Evolutionary conservation across 2,113 vertebrate genomes (phyloP).

Genomic region (Monopterus albus): DNA sequence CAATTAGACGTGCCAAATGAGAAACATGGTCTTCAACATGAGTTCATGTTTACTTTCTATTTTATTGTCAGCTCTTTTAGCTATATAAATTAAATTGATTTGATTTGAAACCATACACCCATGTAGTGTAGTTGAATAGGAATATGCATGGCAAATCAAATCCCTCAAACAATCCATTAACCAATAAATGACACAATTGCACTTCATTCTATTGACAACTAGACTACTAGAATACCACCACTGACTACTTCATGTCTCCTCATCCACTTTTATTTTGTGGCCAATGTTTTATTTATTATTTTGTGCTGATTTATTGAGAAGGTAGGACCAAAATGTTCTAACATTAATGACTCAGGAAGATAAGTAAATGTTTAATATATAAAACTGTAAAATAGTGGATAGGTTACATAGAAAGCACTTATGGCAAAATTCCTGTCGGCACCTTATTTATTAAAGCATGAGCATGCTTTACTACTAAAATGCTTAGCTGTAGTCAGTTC

Average conservation of each 20-base stretch:
- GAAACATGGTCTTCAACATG: too few species aligned
- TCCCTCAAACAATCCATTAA: too few species aligned
- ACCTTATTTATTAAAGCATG: constrained; percentile 58
- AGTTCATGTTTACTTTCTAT: too few species aligned
- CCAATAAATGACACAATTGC: too few species aligned
- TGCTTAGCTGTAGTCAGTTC: constrained; percentile 24
- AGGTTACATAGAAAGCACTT: constrained; percentile 31
- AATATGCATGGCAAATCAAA: too few species aligned
- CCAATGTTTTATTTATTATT: constrained; percentile 43
- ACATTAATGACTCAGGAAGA: constrained; percentile 75
- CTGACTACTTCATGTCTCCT: constrained; percentile 26
- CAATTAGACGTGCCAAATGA: too few species aligned
- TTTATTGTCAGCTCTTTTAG: too few species aligned
- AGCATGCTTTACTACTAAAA: constrained; percentile 1
- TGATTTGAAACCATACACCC: too few species aligned
- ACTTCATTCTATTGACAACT: too few species aligned
- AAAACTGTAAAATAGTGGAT: constrained; percentile 31
- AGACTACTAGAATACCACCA: too few species aligned
- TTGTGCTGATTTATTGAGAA: constrained; percentile 40
- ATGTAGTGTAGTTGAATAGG: too few species aligned
- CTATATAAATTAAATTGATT: too few species aligned
- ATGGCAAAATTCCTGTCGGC: constrained; percentile 14
- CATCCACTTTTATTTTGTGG: not conserved
- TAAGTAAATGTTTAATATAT: constrained; percentile 58
- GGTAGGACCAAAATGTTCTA: constrained; percentile 62